A percentile compares a stretch with the other conserved stretches of the same genome.
Evolutionary conservation across 2,888 invertebrate species (phyloP).

Genomic region (Cloeon dipterum): DNA sequence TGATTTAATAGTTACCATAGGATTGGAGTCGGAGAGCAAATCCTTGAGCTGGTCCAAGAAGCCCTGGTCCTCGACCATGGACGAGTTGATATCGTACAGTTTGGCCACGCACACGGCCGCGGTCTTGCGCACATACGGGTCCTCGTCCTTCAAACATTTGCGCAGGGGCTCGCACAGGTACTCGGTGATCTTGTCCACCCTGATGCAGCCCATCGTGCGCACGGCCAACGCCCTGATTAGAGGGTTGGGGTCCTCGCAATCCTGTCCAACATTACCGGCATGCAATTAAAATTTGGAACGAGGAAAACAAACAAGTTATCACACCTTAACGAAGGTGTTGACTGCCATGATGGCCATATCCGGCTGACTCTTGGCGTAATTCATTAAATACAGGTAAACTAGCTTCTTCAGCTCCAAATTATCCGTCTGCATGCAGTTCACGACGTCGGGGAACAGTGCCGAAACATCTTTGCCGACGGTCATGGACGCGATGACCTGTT

Average conservation of each 20-base stretch:
- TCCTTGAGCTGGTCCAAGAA: constrained; percentile 94
- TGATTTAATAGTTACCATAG: constrained; percentile 48
- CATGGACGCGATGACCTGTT: constrained; percentile 96
- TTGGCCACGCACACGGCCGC: constrained; percentile 99
- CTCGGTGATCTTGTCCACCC: constrained; percentile 99
- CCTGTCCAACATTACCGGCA: constrained; percentile 34
- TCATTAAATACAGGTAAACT: constrained; percentile 97
- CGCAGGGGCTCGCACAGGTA: constrained; percentile 94
- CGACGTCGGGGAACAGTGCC: constrained; percentile 95
- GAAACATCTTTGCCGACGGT: constrained; percentile 99
- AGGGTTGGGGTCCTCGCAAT: constrained; percentile 99
- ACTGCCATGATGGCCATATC: constrained; percentile 99
- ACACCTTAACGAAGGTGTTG: constrained; percentile 96
- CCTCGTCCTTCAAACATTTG: constrained; percentile 86
- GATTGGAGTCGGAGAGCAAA: constrained; percentile 93
- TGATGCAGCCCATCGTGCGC: constrained; percentile 97
- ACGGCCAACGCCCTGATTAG: constrained; percentile 95
- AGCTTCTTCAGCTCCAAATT: constrained; percentile 96
- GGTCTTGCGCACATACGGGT: constrained; percentile 94
- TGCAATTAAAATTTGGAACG: no score
- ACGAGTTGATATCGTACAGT: constrained; percentile 80
- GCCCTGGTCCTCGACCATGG: constrained; percentile 61
- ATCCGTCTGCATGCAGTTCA: constrained; percentile 99
- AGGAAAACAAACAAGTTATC: background rate
- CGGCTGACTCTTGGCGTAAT: constrained; percentile 98